Base-by-base conservation (phyloP, 2,113 vertebrate species). In the Mormoops blainvillei region DNA sequence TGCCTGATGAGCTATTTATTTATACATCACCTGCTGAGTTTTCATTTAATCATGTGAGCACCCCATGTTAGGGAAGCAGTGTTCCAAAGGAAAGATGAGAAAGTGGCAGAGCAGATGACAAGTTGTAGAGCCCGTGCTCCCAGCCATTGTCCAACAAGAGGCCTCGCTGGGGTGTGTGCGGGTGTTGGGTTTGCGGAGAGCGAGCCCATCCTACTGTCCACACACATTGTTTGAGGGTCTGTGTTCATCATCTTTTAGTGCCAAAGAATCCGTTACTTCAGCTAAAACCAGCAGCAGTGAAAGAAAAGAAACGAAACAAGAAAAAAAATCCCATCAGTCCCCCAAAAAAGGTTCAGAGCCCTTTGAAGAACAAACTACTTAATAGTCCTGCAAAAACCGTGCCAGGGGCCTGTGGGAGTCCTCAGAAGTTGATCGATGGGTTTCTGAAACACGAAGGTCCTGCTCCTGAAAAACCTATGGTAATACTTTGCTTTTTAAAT, bases 261-360 rank as follows among this genome's bases (percentile, higher is more conserved):
- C 98, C 98, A 96, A 99, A 98, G 98, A 99, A 99, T 97, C 98
- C 99, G 8, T 98, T 99, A 74, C 94, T 98, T 94, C 98, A 99
- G 86, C 97, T 99, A 61, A 99, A 99, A 97, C 98, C 99, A 18
- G 80, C 98, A 88, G 93, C 98, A 11, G 91, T 96, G 43, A 99
- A 98, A 96, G 98, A 98, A 4, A 99, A 99, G 98, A 99, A 99
- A 71, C 99, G 98, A 96, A 99, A 96, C 96, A 99, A 99, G 98
- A 99, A 99, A 93, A 99, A 99, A 97, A 98, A 98, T 26, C 83
- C 97, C 41, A 84, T 58, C 85, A 99, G 99, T 94, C 99, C 99
- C n/a, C 89, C 93, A 41, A 99, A 99, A 96, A 99, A 99, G 96
- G 97, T 98, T 45, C 98, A 98, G 73, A 99, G 99, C 94, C 99